These are phyloP conservation scores for Caiman crocodilus DNA, from an alignment of 2,797 vertebrate genomes.

Conservation along the genomic window DNA sequence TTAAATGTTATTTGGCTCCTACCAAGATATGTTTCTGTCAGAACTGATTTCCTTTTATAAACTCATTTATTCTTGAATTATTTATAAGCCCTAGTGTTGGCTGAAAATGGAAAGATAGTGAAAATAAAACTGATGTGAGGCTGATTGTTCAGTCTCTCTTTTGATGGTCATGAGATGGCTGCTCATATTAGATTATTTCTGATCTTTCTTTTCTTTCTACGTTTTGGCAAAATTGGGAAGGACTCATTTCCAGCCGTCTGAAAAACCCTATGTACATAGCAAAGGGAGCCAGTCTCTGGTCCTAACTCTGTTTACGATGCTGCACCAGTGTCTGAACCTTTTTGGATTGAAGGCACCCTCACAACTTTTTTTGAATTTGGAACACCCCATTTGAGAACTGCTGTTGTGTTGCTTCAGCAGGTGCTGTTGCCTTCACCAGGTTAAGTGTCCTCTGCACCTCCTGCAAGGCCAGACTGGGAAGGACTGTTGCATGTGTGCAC, in stretches of 20 bases:
- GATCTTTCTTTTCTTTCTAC: constrained; percentile 11
- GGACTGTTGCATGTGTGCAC: no score
- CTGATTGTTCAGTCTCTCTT: constrained; percentile 18
- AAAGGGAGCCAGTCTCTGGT: not conserved
- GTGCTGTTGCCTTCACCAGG: no score
- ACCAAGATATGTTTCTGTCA: not conserved
- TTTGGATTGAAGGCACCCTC: no score
- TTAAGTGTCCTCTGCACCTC: no score
- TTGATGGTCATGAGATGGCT: not conserved
- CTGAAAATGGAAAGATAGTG: constrained; percentile 22
- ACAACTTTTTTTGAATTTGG: not conserved
- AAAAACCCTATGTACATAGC: not conserved
- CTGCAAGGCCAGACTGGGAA: no score
- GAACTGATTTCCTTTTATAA: constrained; percentile 37
- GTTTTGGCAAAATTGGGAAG: constrained; percentile 2
- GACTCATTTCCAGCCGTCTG: constrained; percentile 4
- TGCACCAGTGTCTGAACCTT: no score
- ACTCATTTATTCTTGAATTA: constrained; percentile 45
- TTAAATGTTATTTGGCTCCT: not conserved
- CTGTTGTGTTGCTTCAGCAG: no score
- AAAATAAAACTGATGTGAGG: not conserved
- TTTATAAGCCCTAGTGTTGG: constrained; percentile 34
- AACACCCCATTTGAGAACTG: no score
- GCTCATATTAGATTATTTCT: constrained; percentile 21
- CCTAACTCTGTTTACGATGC: not conserved